phyloP scores from a whole-genome alignment of 2,113 vertebrate genomes.

The Rhinolophus sinicus region DNA sequence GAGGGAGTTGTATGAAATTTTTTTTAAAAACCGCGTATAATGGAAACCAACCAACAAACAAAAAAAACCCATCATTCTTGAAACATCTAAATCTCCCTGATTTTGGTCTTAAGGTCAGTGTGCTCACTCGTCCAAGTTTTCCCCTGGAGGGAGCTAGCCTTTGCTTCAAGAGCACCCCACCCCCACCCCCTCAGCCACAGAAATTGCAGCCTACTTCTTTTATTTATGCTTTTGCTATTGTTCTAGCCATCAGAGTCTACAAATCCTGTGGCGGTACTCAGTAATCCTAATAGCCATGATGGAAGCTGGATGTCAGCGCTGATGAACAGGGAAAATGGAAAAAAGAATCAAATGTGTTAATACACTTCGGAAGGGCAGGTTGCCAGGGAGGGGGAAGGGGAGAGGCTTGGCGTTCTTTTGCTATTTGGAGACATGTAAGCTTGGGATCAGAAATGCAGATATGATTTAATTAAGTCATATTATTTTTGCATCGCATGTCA shows the following conservation, averaged over 20 bases:
- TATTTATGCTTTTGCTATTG: not conserved
- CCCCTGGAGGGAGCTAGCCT: not conserved
- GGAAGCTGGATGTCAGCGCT: not conserved
- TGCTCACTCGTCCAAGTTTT: not conserved
- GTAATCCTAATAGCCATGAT: not conserved
- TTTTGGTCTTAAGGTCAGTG: not conserved
- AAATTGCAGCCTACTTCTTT: not conserved
- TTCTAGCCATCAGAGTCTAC: not conserved
- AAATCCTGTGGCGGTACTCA: not conserved
- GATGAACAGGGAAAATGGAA: not conserved
- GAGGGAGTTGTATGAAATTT: not conserved
- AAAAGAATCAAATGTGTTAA: not conserved
- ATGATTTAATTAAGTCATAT: not conserved
- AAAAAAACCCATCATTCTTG: not conserved
- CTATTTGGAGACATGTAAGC: not conserved
- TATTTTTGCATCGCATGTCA: not conserved
- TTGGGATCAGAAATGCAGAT: not conserved
- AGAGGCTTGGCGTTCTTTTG: not conserved
- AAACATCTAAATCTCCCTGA: not conserved
- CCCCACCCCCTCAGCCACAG: not conserved
- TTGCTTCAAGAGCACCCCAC: not conserved
- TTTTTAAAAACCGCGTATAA: not conserved
- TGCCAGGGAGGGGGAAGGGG: accelerated
- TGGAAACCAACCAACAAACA: not conserved
- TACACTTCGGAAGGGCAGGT: not conserved